A percentile compares a stretch with the other conserved stretches of the same genome.
Evolutionary conservation across 2,797 vertebrate species (phyloP).

Genomic region (Mormyrus hasselquistii): DNA sequence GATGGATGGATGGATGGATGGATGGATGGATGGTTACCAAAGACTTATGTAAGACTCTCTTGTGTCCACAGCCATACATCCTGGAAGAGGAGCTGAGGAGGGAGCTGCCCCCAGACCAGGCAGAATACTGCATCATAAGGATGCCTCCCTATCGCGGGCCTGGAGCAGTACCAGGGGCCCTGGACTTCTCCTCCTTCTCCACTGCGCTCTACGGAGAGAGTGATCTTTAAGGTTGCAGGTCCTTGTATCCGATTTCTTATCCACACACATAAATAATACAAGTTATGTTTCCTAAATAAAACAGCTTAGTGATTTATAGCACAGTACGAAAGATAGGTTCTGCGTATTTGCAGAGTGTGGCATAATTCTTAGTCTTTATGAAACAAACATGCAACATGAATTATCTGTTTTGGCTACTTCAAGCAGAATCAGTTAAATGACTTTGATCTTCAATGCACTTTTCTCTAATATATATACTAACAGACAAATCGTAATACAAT

Average conservation of each 20-base stretch:
- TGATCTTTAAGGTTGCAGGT: slow-evolving; percentile 78
- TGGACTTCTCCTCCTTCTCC: slow-evolving; percentile 98
- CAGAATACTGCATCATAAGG: slow-evolving; percentile 90
- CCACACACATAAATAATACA: background rate
- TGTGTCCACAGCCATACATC: slow-evolving; percentile 78
- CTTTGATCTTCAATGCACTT: background rate
- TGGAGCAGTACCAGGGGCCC: slow-evolving; percentile 78
- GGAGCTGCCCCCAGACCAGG: slow-evolving; percentile 92
- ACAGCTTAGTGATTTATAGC: background rate
- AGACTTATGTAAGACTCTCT: too few relatives aligned
- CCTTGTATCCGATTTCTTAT: background rate
- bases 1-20: background rate
- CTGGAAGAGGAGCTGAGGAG: slow-evolving; percentile 86
- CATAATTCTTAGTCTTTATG: background rate
- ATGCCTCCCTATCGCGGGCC: slow-evolving; percentile 82
- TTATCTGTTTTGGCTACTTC: slow-evolving; percentile 1
- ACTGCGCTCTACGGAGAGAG: slow-evolving; percentile 98
- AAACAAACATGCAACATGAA: background rate
- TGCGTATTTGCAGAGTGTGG: slow-evolving; percentile 21
- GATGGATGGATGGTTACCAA: background rate
- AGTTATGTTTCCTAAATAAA: background rate
- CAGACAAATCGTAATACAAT: background rate
- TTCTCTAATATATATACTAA: background rate
- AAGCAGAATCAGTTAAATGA: slow-evolving; percentile 1
- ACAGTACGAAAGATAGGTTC: background rate